A percentile compares a stretch with the other conserved stretches of the same genome.
phyloP scores from a whole-genome alignment of 2,797 vertebrate genomes.

The Taenioides sp. region DNA sequence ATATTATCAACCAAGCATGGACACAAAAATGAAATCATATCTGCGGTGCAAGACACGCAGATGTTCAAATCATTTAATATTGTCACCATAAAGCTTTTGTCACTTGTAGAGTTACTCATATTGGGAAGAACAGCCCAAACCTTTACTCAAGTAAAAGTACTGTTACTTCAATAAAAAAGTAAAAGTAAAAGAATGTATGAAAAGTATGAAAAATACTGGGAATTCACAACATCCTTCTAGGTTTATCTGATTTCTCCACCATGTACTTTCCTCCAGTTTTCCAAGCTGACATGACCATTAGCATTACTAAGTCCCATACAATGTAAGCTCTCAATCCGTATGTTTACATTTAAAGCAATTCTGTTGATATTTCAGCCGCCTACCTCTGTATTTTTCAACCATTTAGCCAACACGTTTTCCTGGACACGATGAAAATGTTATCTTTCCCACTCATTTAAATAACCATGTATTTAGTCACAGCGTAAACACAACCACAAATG shows the following conservation, averaged over 20 bases:
- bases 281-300: slow-evolving; percentile 10
- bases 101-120: too few relatives aligned
- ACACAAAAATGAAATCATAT: too few relatives aligned
- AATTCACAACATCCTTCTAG: slow-evolving; percentile 1
- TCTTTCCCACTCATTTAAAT: slow-evolving; percentile 48
- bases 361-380: slow-evolving; percentile 17
- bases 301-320: slow-evolving; percentile 26
- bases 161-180: too few relatives aligned
- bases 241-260: slow-evolving; percentile 12
- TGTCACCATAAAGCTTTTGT: too few relatives aligned
- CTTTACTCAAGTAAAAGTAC: too few relatives aligned
- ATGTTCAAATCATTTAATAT: too few relatives aligned
- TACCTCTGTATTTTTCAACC: slow-evolving; percentile 33
- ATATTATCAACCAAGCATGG: too few relatives aligned
- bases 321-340: slow-evolving; percentile 2
- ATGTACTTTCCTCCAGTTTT: not conserved
- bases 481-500: slow-evolving; percentile 29
- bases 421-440: slow-evolving; percentile 56
- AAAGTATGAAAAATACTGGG: not conserved
- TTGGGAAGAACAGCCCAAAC: too few relatives aligned
- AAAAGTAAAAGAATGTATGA: too few relatives aligned
- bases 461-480: slow-evolving; percentile 37
- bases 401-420: slow-evolving; percentile 43
- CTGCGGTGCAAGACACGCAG: too few relatives aligned
- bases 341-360: slow-evolving; percentile 24